These are phyloP conservation scores for Julus scandinavius DNA, from an alignment of 2,888 invertebrate species.

Conservation along the genomic window DNA sequence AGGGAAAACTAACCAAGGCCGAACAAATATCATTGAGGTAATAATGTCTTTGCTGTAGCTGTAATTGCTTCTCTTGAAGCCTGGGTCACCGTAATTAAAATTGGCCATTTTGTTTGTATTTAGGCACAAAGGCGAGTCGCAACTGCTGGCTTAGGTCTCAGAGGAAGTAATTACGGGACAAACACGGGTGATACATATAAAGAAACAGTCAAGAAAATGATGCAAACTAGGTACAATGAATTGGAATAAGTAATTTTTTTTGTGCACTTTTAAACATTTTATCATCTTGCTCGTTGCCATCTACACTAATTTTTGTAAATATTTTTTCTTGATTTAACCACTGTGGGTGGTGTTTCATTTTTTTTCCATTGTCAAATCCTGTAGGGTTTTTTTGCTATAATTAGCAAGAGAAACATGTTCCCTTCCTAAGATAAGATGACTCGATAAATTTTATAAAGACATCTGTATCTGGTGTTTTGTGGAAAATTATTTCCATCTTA, in stretches of 20 bases:
- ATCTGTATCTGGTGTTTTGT: too few species aligned
- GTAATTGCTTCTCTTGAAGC: too few species aligned
- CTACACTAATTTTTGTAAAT: not conserved
- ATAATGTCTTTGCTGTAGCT: not conserved
- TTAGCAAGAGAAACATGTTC: not conserved
- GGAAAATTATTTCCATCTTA: too few species aligned
- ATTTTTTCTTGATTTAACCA: not conserved
- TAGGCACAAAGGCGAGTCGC: conserved; percentile 74
- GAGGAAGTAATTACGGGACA: conserved; percentile 79
- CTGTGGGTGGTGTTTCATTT: not conserved
- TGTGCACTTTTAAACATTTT: not conserved
- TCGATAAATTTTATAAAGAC: not conserved
- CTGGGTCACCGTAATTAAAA: too few species aligned
- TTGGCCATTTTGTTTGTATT: conserved; percentile 59
- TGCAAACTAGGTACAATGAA: conserved; percentile 88
- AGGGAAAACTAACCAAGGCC: conserved; percentile 91
- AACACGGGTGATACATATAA: conserved; percentile 87
- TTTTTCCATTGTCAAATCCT: not conserved
- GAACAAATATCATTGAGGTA: conserved; percentile 92
- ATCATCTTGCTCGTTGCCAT: not conserved
- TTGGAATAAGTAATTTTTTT: conserved; percentile 66
- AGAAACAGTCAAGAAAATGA: conserved; percentile 89
- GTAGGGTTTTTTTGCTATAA: not conserved
- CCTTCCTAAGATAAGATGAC: not conserved
- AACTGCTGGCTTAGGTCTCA: conserved; percentile 88